Evolutionary conservation across 2,888 invertebrate genomes (phyloP).

Genomic region (Aphidius colemani): DNA sequence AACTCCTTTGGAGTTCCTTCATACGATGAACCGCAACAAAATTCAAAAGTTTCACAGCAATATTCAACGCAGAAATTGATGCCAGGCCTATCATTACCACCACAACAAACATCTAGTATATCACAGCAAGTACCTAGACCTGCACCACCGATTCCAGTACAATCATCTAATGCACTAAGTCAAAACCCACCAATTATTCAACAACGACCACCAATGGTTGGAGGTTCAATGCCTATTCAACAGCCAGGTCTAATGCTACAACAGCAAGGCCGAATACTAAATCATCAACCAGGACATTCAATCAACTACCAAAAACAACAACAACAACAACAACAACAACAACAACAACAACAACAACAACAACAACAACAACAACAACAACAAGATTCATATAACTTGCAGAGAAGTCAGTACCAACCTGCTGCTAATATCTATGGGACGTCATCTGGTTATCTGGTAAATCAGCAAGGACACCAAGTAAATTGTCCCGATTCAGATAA

Average conservation of each 20-base stretch:
- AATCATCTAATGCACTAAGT: conserved; percentile 31
- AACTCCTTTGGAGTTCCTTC: conserved; percentile 39
- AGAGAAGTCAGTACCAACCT: no score
- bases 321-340: no score
- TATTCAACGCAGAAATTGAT: conserved; percentile 42
- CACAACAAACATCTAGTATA: conserved; percentile 35
- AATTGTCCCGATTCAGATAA: conserved; percentile 12
- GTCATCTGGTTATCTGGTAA: no score
- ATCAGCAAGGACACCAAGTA: no score
- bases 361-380: no score
- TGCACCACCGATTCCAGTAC: conserved; percentile 3
- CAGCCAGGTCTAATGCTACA: conserved; percentile 29
- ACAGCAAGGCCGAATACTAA: neutral
- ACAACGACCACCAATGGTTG: neutral
- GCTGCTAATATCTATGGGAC: no score
- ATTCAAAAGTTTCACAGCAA: conserved; percentile 35
- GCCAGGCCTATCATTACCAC: conserved; percentile 40
- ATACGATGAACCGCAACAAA: conserved; percentile 44
- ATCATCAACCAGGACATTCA: no score
- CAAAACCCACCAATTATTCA: conserved; percentile 8
- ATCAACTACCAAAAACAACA: no score
- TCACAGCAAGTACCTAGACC: conserved; percentile 39
- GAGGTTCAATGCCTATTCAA: conserved; percentile 31
- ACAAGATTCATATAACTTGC: no score
- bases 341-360: no score